Evolutionary conservation across 2,797 vertebrate species (phyloP), one percentile per base, ranked within the genome.

Genomic region (Brotula barbata): DNA sequence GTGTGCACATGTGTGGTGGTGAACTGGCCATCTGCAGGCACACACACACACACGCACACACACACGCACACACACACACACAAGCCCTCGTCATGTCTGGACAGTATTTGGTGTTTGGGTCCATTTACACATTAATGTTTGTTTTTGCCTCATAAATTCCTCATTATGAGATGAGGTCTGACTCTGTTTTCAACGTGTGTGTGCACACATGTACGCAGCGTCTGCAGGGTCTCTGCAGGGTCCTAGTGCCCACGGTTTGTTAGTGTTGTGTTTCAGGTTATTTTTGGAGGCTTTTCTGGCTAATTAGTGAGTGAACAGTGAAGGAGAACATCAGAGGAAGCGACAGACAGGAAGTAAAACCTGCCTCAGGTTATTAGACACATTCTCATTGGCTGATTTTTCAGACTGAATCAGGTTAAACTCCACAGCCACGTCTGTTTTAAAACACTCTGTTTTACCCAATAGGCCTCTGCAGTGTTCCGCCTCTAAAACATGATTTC

Each of bases 161-260:
- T 53, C 66, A 71, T 68, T 73, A 43, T 73, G 50, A 47, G 53
- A 73, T 69, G 34, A 39, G 50, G 28, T 51, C 1, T 45, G 41
- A 54, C 45, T 46, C 43, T 64, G 54, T 12, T 25, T 47, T 31
- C 42, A 17, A 28, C 36, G 53, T 22, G 19, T 3, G 42, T 19
- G 20, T 12, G 15, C n/a, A 41, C 22, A 43, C 28, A 15, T 37
- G 31, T 50, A 43, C 13, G 68, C 78, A 75, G 60, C 48, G 66
- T 25, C 51, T 72, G 72, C 67, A 75, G 66, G 19, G 49, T 63
- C 67, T 72, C 81, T 73, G 52, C 80, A 52, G 77, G 85, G 86
- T 83, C 76, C 75, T 83, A 83, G 73, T 46, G 82, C 68, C 69
- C n/a, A n/a, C n/a, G n/a, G n/a, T n/a, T n/a, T 64, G 60, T 50